phyloP scores from a whole-genome alignment of 2,113 vertebrate genomes.

The Tauraco erythrolophus region DNA sequence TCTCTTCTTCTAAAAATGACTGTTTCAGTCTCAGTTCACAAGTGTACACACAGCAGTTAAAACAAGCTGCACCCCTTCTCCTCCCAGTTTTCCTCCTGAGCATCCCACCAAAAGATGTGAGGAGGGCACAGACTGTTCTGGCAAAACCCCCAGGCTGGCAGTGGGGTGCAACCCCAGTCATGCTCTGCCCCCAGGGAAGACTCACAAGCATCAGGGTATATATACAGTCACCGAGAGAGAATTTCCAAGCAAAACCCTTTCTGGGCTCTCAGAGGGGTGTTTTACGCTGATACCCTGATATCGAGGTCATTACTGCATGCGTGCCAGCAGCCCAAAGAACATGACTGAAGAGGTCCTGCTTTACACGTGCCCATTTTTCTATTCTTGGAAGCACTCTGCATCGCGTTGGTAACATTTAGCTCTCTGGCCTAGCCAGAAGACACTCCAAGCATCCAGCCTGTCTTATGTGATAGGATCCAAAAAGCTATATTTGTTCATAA shows the following conservation, averaged over 20 bases:
- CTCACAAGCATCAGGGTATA: not conserved
- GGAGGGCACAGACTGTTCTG: not conserved
- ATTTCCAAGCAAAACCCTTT: conserved; percentile 1
- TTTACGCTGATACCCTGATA: not conserved
- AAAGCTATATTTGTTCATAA: conserved; percentile 60
- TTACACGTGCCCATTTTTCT: conserved; percentile 40
- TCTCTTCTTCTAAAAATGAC: not conserved
- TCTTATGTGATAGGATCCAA: not conserved
- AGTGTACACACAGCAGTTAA: not conserved
- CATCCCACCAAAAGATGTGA: not conserved
- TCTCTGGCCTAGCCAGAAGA: not conserved
- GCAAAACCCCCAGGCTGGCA: not conserved
- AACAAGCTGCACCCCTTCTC: not conserved
- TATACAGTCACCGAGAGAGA: not conserved
- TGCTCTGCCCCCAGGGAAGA: not conserved
- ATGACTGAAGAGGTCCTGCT: conserved; percentile 13
- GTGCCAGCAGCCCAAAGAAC: not conserved
- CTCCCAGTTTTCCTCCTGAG: not conserved
- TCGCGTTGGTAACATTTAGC: conserved; percentile 44
- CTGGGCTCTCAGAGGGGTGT: not conserved
- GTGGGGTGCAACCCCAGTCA: not conserved
- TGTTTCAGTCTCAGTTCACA: not conserved
- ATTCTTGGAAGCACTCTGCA: conserved; percentile 60
- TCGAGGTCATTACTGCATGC: not conserved
- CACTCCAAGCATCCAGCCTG: conserved; percentile 39